Percentiles rank a stretch among this genome's conserved stretches.
phyloP scores from a whole-genome alignment of 2,797 vertebrate species.

The Manis javanica region DNA sequence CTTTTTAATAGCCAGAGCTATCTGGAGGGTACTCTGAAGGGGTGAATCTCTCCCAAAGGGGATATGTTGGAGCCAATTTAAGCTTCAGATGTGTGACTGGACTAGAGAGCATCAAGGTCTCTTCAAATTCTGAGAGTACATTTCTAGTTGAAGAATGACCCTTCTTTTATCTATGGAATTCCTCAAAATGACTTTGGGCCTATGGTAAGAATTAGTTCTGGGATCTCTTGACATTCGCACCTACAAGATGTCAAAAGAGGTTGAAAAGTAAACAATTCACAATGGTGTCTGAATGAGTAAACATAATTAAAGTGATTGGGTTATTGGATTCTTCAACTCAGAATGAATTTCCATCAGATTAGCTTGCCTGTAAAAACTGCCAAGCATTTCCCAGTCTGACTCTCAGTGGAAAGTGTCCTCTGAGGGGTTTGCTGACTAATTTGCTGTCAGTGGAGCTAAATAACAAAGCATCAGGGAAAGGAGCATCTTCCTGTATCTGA shows the following conservation, averaged over 20 bases:
- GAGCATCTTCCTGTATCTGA: slow-evolving; percentile 31
- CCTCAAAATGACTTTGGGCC: not conserved
- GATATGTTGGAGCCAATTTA: not conserved
- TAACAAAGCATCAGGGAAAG: slow-evolving; percentile 25
- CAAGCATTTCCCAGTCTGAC: not conserved
- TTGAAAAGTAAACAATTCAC: slow-evolving; percentile 12
- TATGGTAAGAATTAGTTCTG: not conserved
- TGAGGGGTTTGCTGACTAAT: not conserved
- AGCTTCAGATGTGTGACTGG: not conserved
- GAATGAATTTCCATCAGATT: slow-evolving; percentile 8
- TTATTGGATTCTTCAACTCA: not conserved
- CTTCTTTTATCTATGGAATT: slow-evolving; percentile 1
- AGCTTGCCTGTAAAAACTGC: slow-evolving; percentile 45
- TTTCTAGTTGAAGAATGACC: not conserved
- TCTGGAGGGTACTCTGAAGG: not conserved
- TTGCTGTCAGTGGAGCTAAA: slow-evolving; percentile 39
- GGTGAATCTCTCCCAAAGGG: not conserved
- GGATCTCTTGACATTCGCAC: not conserved
- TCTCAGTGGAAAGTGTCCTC: not conserved
- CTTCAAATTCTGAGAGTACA: not conserved
- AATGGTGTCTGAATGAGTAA: not conserved
- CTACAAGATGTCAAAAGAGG: not conserved
- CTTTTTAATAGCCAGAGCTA: not conserved
- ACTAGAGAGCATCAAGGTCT: not conserved
- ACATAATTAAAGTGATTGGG: slow-evolving; percentile 1